phyloP scores from a whole-genome alignment of 92 coral and sea anemone genomes.

The Meandrina meandrites region DNA sequence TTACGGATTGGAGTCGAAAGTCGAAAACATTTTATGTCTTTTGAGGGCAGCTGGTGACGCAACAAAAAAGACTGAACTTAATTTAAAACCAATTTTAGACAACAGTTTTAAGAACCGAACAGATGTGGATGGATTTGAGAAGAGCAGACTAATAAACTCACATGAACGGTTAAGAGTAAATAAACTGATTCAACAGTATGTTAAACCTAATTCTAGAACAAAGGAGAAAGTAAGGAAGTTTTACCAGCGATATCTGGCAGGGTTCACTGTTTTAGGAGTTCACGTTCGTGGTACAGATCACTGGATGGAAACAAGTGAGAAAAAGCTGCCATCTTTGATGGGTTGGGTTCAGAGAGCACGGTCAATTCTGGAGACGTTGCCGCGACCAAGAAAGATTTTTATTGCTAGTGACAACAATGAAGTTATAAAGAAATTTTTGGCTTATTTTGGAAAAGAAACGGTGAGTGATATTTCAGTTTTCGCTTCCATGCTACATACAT shows the following conservation, averaged over 20 bases:
- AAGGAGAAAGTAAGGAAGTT: constrained; percentile 37
- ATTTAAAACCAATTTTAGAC: background rate
- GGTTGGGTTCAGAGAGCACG: constrained; percentile 65
- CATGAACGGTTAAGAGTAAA: constrained; percentile 49
- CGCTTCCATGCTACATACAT: too few species aligned
- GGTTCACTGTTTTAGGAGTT: constrained; percentile 67
- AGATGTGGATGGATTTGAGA: constrained; percentile 32
- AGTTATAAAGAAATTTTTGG: background rate
- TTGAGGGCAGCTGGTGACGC: background rate
- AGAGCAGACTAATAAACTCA: constrained; percentile 48
- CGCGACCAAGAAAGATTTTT: constrained; percentile 70
- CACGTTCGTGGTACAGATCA: constrained; percentile 90
- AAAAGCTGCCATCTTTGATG: constrained; percentile 47
- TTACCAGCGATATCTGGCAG: constrained; percentile 43
- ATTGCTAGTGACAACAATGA: constrained; percentile 7
- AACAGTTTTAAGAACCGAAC: constrained; percentile 30
- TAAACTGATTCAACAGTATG: constrained; percentile 50
- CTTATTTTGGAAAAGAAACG: background rate
- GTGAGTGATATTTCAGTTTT: too few species aligned
- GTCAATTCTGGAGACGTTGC: constrained; percentile 47
- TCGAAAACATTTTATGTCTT: constrained; percentile 55
- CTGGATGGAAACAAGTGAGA: constrained; percentile 47
- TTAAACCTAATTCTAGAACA: constrained; percentile 45
- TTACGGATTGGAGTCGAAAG: constrained; percentile 50
- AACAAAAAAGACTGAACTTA: too few species aligned